Conservation (phyloP, 2,113 vertebrate genomes). For the Otolemur garnettii region DNA sequence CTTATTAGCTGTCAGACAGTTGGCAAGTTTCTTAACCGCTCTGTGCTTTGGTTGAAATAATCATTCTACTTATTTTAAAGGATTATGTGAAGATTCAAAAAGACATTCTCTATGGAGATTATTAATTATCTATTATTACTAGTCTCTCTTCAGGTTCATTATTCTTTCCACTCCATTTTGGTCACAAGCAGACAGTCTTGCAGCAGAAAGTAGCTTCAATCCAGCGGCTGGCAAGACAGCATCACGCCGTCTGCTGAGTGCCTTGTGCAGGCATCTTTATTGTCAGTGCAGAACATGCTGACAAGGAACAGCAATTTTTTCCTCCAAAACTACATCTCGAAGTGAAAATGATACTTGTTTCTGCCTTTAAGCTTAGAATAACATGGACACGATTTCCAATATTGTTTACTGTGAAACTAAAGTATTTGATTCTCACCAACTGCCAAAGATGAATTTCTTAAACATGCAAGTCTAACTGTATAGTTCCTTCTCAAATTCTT, state of each 20-base stretch:
- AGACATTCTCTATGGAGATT: not conserved
- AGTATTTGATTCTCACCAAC: not conserved
- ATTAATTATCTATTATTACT: not conserved
- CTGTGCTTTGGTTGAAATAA: conserved; percentile 19
- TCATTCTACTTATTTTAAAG: not conserved
- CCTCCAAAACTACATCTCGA: not conserved
- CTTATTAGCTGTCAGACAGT: not conserved
- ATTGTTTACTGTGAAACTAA: not conserved
- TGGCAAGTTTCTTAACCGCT: not conserved
- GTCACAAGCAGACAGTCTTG: not conserved
- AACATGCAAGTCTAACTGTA: not conserved
- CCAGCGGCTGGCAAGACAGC: not conserved
- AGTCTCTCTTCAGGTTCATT: not conserved
- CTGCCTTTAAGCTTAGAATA: not conserved
- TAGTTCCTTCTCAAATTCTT: not conserved
- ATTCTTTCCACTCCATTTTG: not conserved
- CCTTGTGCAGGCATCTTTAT: not conserved
- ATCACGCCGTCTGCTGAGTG: not conserved
- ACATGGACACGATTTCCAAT: not conserved
- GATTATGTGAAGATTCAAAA: not conserved
- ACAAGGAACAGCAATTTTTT: not conserved
- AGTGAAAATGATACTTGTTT: not conserved
- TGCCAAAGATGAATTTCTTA: not conserved
- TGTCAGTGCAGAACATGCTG: not conserved
- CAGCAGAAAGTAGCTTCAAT: not conserved